Base-by-base conservation (phyloP, 64 coral and sea anemone genomes). In the Montipora capricornis region DNA sequence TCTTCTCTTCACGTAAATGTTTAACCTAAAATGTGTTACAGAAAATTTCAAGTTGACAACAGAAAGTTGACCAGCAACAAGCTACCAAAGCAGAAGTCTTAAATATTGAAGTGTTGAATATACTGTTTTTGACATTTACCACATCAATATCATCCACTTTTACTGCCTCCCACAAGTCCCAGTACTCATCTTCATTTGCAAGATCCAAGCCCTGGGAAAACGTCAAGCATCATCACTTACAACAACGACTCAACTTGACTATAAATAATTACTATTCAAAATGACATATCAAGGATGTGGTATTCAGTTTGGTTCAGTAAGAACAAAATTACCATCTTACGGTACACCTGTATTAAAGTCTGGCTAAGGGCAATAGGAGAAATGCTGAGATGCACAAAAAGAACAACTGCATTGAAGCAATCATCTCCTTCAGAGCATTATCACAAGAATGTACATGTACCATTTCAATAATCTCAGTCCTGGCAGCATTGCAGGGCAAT, bases 141-240 rank as follows among this genome's bases (percentile, higher is more conserved):
- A 86, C 79, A 26, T 95, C 84, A 92, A 95, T 74, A 62, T 94
- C 73, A 61, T 97, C 96, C 4, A 86, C 89, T 97, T 97, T 97
- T 19, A 97, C 90, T 69, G 93, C 93, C 91, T 97, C 96, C 96
- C 96, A 97, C 67, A 97, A 83, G 67, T 97, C 89, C 96, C 96
- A 97, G 58, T 97, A 97, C 4, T 97, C 96, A 80, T 97, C 96
- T 15, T 97, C 93, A 44, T 89, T 95, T 77, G 96, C 96, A 20
- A 95, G 48, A 69, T 97, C 96, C 46, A 89, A 89, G 52, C 57
- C 89, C 62, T 84, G 77, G 44, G 49, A 83, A 86, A 86, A 20
- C 19, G 1, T 57, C 74, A 78, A 16, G 15, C 47, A 50, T 19
- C 45, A 19, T 49, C 6, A 71, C 20, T 71, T 71, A 20, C 68